Evolutionary conservation across 2,113 vertebrate species (phyloP).

Genomic region (Cygnus atratus): DNA sequence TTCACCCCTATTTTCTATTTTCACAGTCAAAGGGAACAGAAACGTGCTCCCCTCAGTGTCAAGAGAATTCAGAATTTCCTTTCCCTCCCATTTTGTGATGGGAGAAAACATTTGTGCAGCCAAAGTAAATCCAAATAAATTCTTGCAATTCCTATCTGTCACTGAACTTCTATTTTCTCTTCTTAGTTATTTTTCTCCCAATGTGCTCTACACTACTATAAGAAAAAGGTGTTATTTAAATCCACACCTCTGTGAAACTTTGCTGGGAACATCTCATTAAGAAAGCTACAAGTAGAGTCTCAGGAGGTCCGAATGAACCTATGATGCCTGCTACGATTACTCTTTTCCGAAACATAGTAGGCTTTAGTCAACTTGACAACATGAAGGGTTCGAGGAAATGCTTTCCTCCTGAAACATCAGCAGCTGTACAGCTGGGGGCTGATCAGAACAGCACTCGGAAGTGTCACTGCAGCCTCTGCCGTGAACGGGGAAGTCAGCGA

Average conservation of each 20-base stretch:
- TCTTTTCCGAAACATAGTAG: background rate
- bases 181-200: slow-evolving; percentile 1
- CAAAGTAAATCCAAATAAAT: slow-evolving; percentile 23
- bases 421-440: background rate
- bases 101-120: background rate
- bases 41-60: accelerated
- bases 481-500: background rate
- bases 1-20: background rate
- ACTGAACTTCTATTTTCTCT: background rate
- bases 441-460: background rate
- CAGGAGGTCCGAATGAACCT: background rate
- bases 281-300: background rate
- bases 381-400: slow-evolving; percentile 11
- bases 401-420: background rate
- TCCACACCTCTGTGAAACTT: background rate
- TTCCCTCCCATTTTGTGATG: background rate
- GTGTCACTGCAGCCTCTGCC: background rate
- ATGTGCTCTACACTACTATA: background rate
- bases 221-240: background rate
- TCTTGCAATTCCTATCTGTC: slow-evolving; percentile 3
- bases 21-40: background rate
- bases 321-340: background rate
- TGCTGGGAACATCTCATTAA: background rate
- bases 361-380: slow-evolving; percentile 36
- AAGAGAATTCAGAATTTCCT: background rate